Evolutionary conservation across 2,888 invertebrate species (phyloP).

Genomic region (Mellilla xanthometata): DNA sequence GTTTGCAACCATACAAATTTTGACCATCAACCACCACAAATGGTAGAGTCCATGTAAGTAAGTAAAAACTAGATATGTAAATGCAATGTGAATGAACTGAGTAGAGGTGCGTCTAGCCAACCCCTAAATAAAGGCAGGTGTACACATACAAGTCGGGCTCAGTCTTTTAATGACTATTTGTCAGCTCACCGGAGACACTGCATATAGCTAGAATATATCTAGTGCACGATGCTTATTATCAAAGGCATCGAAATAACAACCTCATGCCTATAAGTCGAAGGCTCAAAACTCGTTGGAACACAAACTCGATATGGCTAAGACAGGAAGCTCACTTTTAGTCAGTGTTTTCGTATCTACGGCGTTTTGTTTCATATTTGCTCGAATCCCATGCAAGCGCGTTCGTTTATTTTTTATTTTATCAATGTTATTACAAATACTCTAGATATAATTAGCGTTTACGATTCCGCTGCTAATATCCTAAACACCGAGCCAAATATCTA

Average conservation of each 20-base stretch:
- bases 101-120: constrained; percentile 11
- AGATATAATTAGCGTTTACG: too few relatives aligned
- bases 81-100: constrained; percentile 2
- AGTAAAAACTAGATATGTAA: neutral
- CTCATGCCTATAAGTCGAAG: neutral
- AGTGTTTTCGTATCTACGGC: too few relatives aligned
- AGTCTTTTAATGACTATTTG: constrained; percentile 27
- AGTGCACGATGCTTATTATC: neutral
- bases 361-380: too few relatives aligned
- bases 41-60: neutral
- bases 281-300: neutral
- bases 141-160: constrained; percentile 18
- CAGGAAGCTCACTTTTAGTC: too few relatives aligned
- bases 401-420: too few relatives aligned
- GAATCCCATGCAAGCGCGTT: too few relatives aligned
- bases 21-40: too few relatives aligned
- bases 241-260: neutral
- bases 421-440: too few relatives aligned
- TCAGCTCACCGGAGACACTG: constrained; percentile 9
- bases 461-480: neutral
- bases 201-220: neutral
- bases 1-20: too few relatives aligned
- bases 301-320: neutral
- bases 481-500: constrained; percentile 1
- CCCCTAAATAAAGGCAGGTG: constrained; percentile 28